These are phyloP conservation scores for Neodiprion fabricii DNA, from an alignment of 1,140 invertebrate genomes.

Conservation along the genomic window DNA sequence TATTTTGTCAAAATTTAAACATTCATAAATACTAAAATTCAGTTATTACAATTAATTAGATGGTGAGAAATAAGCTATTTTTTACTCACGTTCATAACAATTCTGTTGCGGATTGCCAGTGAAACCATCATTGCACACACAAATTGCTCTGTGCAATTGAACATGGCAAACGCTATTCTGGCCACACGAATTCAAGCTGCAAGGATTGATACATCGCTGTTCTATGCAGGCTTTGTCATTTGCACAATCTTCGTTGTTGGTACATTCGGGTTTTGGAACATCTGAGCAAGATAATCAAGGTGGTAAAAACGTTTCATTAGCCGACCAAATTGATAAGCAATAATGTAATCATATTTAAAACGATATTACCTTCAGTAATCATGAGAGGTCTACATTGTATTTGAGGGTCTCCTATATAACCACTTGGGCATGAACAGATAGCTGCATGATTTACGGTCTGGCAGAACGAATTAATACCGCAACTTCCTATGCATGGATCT, in stretches of 20 bases:
- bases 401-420: constrained; percentile 81
- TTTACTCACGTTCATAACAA: constrained; percentile 75
- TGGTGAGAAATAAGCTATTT: constrained; percentile 16
- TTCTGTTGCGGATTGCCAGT: constrained; percentile 84
- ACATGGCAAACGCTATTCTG: constrained; percentile 82
- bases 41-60: constrained; percentile 24
- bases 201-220: constrained; percentile 80
- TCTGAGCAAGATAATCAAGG: constrained; percentile 34
- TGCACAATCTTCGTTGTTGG: constrained; percentile 79
- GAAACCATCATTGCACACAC: constrained; percentile 82
- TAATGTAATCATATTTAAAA: background rate
- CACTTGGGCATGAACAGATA: constrained; percentile 79
- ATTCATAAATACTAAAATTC: constrained; percentile 22
- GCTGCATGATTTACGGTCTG: constrained; percentile 81
- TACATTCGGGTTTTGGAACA: constrained; percentile 77
- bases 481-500: constrained; percentile 81
- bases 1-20: constrained; percentile 25
- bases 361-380: constrained; percentile 35
- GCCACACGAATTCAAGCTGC: constrained; percentile 75
- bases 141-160: constrained; percentile 81
- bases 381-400: constrained; percentile 71
- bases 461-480: constrained; percentile 86
- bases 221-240: constrained; percentile 86
- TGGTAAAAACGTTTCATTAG: constrained; percentile 12
- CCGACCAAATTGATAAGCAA: constrained; percentile 26